Evolutionary conservation across 2,113 vertebrate species (phyloP).

Genomic region (Perca schrenkii): DNA sequence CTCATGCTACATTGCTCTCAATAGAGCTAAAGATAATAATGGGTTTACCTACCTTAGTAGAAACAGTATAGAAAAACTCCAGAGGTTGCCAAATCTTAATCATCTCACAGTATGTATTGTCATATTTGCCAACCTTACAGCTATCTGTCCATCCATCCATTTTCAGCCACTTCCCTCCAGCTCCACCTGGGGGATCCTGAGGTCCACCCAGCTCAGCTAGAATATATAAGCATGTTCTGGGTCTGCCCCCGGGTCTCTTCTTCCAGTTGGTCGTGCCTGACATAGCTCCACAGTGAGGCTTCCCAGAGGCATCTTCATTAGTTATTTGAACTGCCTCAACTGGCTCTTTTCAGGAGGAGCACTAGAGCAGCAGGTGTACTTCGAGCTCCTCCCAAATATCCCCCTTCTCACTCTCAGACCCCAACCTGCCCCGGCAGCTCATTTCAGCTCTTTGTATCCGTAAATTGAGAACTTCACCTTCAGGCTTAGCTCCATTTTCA

Average conservation of each 20-base stretch:
- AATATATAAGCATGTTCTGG: conserved; percentile 29
- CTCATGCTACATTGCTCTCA: background rate
- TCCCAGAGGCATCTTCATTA: conserved; percentile 57
- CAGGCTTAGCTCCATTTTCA: conserved; percentile 49
- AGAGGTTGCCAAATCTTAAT: background rate
- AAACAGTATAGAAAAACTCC: background rate
- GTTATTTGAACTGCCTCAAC: conserved; percentile 38
- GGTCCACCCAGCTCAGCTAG: conserved; percentile 11
- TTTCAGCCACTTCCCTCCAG: conserved; percentile 3
- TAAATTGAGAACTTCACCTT: conserved; percentile 60
- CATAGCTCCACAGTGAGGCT: conserved; percentile 25
- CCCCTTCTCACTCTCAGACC: conserved; percentile 23
- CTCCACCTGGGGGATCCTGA: conserved; percentile 15
- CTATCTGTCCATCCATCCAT: background rate
- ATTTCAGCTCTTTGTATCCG: conserved; percentile 54
- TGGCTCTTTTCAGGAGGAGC: conserved; percentile 25
- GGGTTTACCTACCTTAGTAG: background rate
- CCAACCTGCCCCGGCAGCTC: conserved; percentile 10
- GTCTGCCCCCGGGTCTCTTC: conserved; percentile 28
- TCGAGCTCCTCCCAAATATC: conserved; percentile 25
- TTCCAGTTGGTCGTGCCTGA: conserved; percentile 19
- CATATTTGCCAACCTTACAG: background rate
- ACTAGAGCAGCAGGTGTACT: conserved; percentile 40
- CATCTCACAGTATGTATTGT: background rate
- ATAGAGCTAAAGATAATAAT: background rate